These are phyloP conservation scores for Triops longicaudatus DNA, from an alignment of 1,140 invertebrate genomes.

Conservation along the genomic window DNA sequence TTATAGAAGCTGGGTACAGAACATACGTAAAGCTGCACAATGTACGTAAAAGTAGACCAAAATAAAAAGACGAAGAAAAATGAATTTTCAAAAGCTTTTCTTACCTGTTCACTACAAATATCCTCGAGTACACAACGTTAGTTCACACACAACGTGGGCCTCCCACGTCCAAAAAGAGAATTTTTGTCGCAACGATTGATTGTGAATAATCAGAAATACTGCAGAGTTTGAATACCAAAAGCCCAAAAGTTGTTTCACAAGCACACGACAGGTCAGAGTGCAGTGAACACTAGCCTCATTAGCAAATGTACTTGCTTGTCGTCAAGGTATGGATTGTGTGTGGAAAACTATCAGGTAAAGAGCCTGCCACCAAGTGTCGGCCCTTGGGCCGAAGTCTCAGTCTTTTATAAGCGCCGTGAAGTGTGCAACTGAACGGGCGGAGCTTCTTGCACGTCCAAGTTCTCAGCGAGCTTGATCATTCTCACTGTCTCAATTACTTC, in stretches of 20 bases:
- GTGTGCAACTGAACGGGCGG: slow-evolving; percentile 5
- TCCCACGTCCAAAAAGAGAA: neutral
- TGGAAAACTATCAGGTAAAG: neutral
- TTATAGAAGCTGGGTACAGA: no score
- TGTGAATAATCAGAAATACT: neutral
- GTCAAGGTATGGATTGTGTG: neutral
- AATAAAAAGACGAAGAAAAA: neutral
- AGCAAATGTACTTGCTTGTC: neutral
- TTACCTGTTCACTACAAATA: neutral
- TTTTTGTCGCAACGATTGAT: neutral
- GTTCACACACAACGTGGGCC: neutral
- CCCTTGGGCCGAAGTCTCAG: slow-evolving; percentile 9
- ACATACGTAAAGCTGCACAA: no score
- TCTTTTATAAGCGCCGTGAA: neutral
- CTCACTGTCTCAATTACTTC: neutral
- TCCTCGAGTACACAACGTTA: neutral
- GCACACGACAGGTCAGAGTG: neutral
- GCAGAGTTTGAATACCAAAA: no score
- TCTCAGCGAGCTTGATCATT: neutral
- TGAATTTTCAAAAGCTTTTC: neutral
- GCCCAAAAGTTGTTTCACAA: neutral
- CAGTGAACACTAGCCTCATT: neutral
- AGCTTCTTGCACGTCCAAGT: neutral
- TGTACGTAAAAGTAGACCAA: neutral
- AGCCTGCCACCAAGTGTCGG: slow-evolving; percentile 9